phyloP scores from a whole-genome alignment of 2,888 invertebrate genomes.

The Sarcophaga rosellei region DNA sequence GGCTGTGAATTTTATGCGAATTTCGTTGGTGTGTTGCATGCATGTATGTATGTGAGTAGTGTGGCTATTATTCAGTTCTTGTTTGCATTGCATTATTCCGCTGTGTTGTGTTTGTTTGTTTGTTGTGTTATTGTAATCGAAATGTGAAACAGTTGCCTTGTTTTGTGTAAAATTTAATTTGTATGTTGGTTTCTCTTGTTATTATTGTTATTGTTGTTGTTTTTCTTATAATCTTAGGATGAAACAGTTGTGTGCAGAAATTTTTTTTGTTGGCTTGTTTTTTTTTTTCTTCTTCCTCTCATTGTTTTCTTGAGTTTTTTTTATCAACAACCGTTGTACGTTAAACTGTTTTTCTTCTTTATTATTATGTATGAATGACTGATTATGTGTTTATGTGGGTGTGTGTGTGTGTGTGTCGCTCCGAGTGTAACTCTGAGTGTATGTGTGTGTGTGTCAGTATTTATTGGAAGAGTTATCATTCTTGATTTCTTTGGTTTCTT shows the following conservation, averaged over 20 bases:
- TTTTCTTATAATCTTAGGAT: conserved; percentile 27
- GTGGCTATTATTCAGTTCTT: neutral
- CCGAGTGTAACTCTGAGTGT: neutral
- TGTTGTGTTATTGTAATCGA: conserved; percentile 18
- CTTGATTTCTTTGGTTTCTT: neutral
- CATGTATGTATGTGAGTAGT: neutral
- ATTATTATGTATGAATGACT: conserved; percentile 9
- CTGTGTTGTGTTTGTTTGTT: conserved; percentile 13
- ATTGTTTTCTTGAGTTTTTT: neutral
- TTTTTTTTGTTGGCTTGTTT: neutral
- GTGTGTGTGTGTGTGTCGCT: conserved; percentile 14
- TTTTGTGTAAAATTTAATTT: conserved; percentile 10
- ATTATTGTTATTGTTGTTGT: conserved; percentile 27
- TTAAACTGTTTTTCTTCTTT: conserved; percentile 24
- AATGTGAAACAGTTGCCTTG: conserved; percentile 43
- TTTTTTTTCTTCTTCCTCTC: conserved; percentile 10
- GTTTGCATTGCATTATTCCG: neutral
- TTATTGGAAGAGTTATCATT: neutral
- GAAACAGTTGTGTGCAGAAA: conserved; percentile 41
- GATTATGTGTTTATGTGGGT: neutral
- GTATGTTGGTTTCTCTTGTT: conserved; percentile 28
- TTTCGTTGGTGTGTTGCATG: conserved; percentile 7
- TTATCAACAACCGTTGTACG: conserved; percentile 29
- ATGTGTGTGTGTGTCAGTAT: neutral
- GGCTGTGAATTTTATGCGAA: neutral